Base-by-base conservation (phyloP, 2,113 vertebrate genomes). In the Maylandia zebra region DNA sequence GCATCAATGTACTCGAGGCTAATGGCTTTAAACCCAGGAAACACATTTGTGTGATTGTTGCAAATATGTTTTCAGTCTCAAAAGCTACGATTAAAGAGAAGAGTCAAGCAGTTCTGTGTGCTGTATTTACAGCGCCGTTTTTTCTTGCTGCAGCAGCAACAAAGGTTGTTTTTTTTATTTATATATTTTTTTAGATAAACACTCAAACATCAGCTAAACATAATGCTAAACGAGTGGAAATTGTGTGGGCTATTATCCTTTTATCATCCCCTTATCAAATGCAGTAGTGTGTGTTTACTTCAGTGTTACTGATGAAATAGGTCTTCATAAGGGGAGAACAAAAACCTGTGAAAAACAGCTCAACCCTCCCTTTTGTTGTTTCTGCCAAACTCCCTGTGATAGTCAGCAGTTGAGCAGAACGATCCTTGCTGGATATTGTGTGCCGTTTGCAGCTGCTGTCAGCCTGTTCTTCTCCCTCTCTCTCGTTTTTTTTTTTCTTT, bases 261-360 rank as follows among this genome's bases (percentile, higher is more conserved):
- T 94, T 88, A 88, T 94, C 85, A 79, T 87, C 55, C 89, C 16
- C 17, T 34, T 81, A 59, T 85, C 84, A 91, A 81, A 86, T 6
- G 8, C 32, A 27, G 82, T 4, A 19, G 52, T 57, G 86, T 55
- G 52, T 52, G 83, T 81, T 81, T 81, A n/a, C 56, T 84, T 52
- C 61, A 48, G 41, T 27, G 61, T n/a, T 17, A 8, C 6, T 17
- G 56, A 89, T 79, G 38, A 83, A 84, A 82, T 57, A 30, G 5
- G 4, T 43, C 81, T 74, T 82, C 48, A 56, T 16, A 57, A 79
- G 83, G 69, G 53, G 34, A 34, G 16, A 87, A 34, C 43, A 78
- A 84, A 84, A 87, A 83, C 81, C 81, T 83, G 88, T 83, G 50
- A 86, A 91, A 32, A 74, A 61, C 24, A 36, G 83, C 30, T 82